Conservation (phyloP, 2,797 vertebrate species). For the Oreochromis grahami region DNA sequence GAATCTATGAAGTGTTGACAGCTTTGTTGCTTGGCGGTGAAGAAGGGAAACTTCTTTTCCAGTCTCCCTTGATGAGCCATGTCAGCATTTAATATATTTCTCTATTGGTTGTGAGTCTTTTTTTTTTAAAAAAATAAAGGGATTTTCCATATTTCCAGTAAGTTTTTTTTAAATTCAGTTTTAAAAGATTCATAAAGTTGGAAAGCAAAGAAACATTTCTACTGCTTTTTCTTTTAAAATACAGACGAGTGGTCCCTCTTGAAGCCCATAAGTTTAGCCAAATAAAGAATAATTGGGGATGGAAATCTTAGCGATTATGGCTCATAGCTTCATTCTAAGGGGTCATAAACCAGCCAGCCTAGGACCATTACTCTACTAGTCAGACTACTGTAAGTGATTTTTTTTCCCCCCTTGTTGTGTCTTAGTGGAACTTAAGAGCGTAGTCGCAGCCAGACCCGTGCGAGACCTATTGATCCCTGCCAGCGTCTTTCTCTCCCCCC, state of each 20-base stretch:
- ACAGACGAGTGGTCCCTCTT: neutral
- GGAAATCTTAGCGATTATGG: neutral
- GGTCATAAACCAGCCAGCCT: neutral
- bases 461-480: constrained; percentile 49
- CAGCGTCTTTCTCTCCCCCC: neutral
- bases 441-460: constrained; percentile 16
- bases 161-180: neutral
- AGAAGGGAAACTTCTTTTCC: constrained; percentile 10
- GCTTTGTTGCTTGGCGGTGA: neutral
- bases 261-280: neutral
- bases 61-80: neutral
- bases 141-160: neutral
- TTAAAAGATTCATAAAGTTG: neutral
- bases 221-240: neutral
- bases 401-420: accelerated
- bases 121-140: neutral
- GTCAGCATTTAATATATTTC: neutral
- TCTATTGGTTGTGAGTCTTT: neutral
- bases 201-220: neutral
- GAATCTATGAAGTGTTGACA: constrained; percentile 41
- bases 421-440: neutral
- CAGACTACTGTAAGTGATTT: neutral
- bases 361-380: neutral
- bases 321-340: neutral
- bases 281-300: neutral